phyloP scores from a whole-genome alignment of 2,888 invertebrate species.

The Eupeodes latifasciatus region DNA sequence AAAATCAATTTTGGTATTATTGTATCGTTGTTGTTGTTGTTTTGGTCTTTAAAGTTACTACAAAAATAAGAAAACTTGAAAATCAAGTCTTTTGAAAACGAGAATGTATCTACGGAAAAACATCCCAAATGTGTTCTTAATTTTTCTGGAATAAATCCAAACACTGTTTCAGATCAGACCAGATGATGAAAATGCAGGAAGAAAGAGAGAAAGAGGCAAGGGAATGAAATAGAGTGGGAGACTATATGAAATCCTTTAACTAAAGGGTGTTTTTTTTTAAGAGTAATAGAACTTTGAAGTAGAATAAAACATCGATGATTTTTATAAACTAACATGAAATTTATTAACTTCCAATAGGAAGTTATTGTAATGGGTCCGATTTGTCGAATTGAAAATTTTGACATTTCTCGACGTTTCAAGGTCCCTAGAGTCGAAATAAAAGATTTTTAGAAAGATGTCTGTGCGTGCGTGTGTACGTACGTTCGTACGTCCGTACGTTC shows the following conservation, averaged over 20 bases:
- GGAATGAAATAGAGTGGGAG: slow-evolving; percentile 31
- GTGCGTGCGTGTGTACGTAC: no score
- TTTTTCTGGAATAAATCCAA: slow-evolving; percentile 36
- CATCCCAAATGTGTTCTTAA: slow-evolving; percentile 53
- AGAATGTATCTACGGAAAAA: slow-evolving; percentile 32
- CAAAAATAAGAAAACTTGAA: slow-evolving; percentile 45
- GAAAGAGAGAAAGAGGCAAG: not conserved
- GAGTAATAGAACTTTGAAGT: no score
- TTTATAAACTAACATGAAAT: no score
- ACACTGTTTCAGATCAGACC: slow-evolving; percentile 34
- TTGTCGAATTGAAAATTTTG: no score
- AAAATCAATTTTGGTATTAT: slow-evolving; percentile 17
- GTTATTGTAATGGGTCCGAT: no score
- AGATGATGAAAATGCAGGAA: slow-evolving; percentile 61
- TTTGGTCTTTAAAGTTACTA: slow-evolving; percentile 15
- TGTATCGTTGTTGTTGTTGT: slow-evolving; percentile 18
- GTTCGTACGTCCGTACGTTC: no score
- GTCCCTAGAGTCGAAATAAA: no score
- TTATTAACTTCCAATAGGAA: no score
- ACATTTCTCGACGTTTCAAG: no score
- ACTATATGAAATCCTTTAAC: slow-evolving; percentile 47
- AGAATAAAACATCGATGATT: no score
- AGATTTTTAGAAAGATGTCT: no score
- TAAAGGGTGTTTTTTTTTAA: no score
- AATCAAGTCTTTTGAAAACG: slow-evolving; percentile 54